phyloP scores from a whole-genome alignment of 2,113 vertebrate genomes.

The Mungos mungo region DNA sequence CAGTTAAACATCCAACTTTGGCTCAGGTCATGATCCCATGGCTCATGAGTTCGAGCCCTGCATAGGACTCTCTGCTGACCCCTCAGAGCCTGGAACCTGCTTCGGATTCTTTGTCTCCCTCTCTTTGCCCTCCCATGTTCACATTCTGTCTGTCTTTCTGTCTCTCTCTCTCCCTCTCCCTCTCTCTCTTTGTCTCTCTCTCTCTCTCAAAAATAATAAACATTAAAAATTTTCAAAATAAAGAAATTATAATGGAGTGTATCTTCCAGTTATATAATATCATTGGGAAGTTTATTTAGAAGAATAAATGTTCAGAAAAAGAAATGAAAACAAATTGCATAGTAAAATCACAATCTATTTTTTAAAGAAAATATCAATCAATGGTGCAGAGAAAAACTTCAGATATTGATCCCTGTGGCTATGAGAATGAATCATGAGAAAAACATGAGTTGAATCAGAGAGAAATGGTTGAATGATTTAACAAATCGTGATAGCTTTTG shows the following conservation, averaged over 20 bases:
- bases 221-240: too few relatives aligned
- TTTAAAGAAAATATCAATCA: not conserved
- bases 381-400: not conserved
- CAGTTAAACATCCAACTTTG: too few relatives aligned
- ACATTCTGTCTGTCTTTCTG: too few relatives aligned
- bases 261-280: not conserved
- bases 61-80: too few relatives aligned
- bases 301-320: not conserved
- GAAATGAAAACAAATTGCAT: not conserved
- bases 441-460: not conserved
- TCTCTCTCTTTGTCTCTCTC: too few relatives aligned
- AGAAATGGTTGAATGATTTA: not conserved
- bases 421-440: not conserved
- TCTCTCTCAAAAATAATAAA: too few relatives aligned
- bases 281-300: not conserved
- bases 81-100: too few relatives aligned
- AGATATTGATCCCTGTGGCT: not conserved
- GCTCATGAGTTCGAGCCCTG: too few relatives aligned
- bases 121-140: too few relatives aligned
- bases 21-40: too few relatives aligned
- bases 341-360: not conserved
- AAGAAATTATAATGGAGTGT: not conserved
- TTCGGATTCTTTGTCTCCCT: too few relatives aligned
- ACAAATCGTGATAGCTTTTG: not conserved
- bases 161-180: too few relatives aligned